Evolutionary conservation across 2,797 vertebrate genomes (phyloP).

Genomic region (Lagocephalus sceleratus): DNA sequence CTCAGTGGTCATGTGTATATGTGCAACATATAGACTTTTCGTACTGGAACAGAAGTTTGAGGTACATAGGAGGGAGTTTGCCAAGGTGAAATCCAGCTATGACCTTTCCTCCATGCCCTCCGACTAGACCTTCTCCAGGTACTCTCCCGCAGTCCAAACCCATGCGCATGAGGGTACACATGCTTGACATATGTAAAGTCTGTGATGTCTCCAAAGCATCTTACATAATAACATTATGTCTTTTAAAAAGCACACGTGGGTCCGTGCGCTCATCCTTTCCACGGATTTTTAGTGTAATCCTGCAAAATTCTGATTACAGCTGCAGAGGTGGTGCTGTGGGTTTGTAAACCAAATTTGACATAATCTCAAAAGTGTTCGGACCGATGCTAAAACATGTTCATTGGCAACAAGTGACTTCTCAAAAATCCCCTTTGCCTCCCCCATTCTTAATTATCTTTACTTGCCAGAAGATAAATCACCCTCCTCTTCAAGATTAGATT

Average conservation of each 20-base stretch:
- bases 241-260: slow-evolving; percentile 11
- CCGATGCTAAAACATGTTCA: slow-evolving; percentile 40
- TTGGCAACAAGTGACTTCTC: slow-evolving; percentile 36
- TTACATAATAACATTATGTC: not conserved
- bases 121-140: no score
- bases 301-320: slow-evolving; percentile 31
- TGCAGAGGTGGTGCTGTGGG: slow-evolving; percentile 13
- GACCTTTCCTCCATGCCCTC: no score
- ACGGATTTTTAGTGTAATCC: slow-evolving; percentile 20
- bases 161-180: no score
- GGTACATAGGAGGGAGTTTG: no score
- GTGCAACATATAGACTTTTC: no score
- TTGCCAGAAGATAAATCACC: slow-evolving; percentile 70
- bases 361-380: slow-evolving; percentile 42
- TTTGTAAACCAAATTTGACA: slow-evolving; percentile 52
- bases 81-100: no score
- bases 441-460: slow-evolving; percentile 57
- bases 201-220: not conserved
- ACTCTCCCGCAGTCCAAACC: no score
- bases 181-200: no score
- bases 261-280: slow-evolving; percentile 8
- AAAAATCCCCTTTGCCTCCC: slow-evolving; percentile 34
- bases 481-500: slow-evolving; percentile 63
- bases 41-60: no score
- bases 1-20: not conserved